These are phyloP conservation scores for Luperina testacea DNA, from an alignment of 2,888 invertebrate species.

Conservation along the genomic window DNA sequence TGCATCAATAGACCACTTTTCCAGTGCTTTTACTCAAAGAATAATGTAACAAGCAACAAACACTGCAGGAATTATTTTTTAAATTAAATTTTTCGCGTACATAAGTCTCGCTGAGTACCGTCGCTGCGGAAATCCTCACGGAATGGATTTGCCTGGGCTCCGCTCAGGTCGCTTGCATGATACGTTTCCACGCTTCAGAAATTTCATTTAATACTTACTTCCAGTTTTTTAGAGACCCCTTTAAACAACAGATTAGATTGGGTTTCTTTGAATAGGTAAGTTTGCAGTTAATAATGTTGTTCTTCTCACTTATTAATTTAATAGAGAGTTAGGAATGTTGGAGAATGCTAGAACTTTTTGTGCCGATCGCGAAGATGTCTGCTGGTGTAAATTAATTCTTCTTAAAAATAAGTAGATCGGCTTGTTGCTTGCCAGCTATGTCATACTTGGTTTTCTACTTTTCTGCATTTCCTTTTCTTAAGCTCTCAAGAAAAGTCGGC, in stretches of 20 bases:
- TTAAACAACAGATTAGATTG: constrained; percentile 32
- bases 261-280: constrained; percentile 32
- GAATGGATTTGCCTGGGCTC: constrained; percentile 68
- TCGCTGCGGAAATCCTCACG: constrained; percentile 68
- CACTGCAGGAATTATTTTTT: constrained; percentile 73
- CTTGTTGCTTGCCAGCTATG: background rate
- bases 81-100: constrained; percentile 79
- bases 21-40: constrained; percentile 27
- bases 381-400: background rate
- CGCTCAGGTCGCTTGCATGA: constrained; percentile 57
- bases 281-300: constrained; percentile 5
- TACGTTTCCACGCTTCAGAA: constrained; percentile 62
- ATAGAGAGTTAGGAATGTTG: background rate
- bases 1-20: constrained; percentile 14
- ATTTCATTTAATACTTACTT: constrained; percentile 69
- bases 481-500: background rate
- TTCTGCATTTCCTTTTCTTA: background rate
- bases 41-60: constrained; percentile 23
- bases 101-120: constrained; percentile 69
- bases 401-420: background rate
- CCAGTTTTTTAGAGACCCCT: constrained; percentile 47
- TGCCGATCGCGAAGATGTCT: background rate
- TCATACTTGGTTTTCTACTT: background rate
- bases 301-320: background rate
- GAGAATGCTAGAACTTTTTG: background rate